A percentile compares a stretch with the other conserved stretches of the same genome.
Conservation (phyloP, 2,113 vertebrate species). For the Callospermophilus lateralis region DNA sequence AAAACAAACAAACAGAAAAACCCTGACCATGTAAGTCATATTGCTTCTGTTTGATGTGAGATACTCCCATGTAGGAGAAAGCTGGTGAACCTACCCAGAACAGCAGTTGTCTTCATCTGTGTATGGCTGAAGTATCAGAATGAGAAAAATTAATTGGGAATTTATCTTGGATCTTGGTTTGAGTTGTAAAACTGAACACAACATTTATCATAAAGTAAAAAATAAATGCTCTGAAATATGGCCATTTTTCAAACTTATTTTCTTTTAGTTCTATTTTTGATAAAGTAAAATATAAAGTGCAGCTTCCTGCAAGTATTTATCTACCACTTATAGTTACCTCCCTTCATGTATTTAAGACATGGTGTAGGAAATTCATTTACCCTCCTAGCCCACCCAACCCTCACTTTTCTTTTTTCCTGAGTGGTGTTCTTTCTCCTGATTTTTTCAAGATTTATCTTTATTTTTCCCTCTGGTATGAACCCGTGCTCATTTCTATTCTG, state of each 20-base stretch:
- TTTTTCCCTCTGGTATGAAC: neutral
- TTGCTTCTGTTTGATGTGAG: neutral
- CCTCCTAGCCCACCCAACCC: accelerated
- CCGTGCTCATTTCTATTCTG: neutral
- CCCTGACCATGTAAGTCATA: neutral
- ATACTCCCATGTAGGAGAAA: neutral
- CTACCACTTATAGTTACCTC: neutral
- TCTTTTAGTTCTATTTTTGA: constrained; percentile 1
- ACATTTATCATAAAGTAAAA: neutral
- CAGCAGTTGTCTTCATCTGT: neutral
- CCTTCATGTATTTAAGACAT: neutral
- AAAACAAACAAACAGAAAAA: neutral
- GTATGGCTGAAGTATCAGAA: neutral
- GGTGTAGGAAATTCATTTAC: accelerated
- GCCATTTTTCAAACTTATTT: neutral
- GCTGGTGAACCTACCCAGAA: neutral
- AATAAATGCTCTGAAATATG: neutral
- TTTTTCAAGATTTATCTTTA: neutral
- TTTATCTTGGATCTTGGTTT: neutral
- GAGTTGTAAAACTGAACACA: neutral
- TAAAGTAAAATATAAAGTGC: neutral
- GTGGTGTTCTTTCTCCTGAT: neutral
- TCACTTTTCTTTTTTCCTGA: neutral
- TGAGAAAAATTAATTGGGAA: neutral
- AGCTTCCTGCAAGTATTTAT: neutral